Base-by-base conservation (phyloP, 2,888 invertebrate species). In the Yponomeuta sedellus region DNA sequence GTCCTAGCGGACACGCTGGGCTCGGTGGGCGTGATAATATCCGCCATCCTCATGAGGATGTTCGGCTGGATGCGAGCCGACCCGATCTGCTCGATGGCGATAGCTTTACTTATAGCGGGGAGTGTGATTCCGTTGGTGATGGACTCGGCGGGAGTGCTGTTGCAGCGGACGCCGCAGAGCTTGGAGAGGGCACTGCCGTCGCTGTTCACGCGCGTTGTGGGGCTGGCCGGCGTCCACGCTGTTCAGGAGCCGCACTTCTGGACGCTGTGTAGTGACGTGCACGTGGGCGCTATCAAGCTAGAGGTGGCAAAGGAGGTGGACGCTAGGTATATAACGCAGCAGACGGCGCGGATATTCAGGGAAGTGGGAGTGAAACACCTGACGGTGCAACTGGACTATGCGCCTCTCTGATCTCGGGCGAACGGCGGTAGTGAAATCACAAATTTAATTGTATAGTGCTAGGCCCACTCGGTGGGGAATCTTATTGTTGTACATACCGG, bases 21-120 rank as follows among this genome's bases (percentile, higher is more conserved):
- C 1, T 98, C 98, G 67, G 98, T 99, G 10, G 99, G 99, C 11
- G 99, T 99, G 0, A 99, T 99, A 40, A 94, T 99, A 74, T 98
- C 98, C 0, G 97, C 98, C 0, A 93, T 97, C 62, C 88, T 99
- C 10, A 99, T 99, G 96, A 95, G 96, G 79, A 94, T 94, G 88
- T 99, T 99, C 85, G 98, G 98, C 61, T 99, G 98, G 98, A 98
- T 98, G 97, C 96, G 98, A 75, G 99, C 99, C 8, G 99, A 99
- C 88, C 99, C 99, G 0, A 97, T 99, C 73, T 99, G 99, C 82
- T 99, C 99, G 2, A 97, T 99, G 94, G 97, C 98, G 74, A 99
- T 99, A 73, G 96, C 99, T 11, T 79, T 96, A 28, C 92, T 99
- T 34, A 98, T 99, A 77, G 96, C 95, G 25, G 89, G 96, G 52